These are phyloP conservation scores for Megaustenia siamemsis DNA, from an alignment of 2,888 invertebrate species.

Conservation along the genomic window DNA sequence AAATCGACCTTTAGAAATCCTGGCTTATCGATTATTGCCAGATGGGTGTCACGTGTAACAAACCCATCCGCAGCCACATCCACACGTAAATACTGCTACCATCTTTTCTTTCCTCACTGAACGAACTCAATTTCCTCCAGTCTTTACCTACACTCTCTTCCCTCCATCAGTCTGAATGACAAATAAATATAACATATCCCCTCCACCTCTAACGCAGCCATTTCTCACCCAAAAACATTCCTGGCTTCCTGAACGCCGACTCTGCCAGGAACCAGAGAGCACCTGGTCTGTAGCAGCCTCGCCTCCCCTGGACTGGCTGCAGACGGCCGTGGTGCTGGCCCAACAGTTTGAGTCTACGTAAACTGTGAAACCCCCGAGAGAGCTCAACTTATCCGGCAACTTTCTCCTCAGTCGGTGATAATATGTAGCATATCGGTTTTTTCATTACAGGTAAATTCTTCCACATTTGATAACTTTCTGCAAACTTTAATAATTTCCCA, in stretches of 20 bases:
- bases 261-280: slow-evolving; percentile 38
- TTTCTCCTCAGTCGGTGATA: no score
- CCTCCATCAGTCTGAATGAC: not conserved
- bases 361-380: slow-evolving; percentile 36
- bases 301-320: slow-evolving; percentile 27
- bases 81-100: no score
- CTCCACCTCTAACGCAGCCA: not conserved
- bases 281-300: slow-evolving; percentile 41
- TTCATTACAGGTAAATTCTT: no score
- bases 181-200: slow-evolving; percentile 2
- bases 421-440: no score
- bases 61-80: no score
- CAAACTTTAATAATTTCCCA: not conserved
- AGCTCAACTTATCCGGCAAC: not conserved
- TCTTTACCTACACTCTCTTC: not conserved
- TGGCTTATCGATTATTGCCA: no score
- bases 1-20: no score
- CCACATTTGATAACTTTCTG: not conserved
- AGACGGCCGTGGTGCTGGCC: slow-evolving; percentile 44
- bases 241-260: not conserved
- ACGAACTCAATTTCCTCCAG: not conserved
- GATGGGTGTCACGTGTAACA: no score
- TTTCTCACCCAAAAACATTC: slow-evolving; percentile 2
- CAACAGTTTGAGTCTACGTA: slow-evolving; percentile 49
- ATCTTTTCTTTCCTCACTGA: no score